phyloP scores from a whole-genome alignment of 2,113 vertebrate genomes.

The Sialia sialis region DNA sequence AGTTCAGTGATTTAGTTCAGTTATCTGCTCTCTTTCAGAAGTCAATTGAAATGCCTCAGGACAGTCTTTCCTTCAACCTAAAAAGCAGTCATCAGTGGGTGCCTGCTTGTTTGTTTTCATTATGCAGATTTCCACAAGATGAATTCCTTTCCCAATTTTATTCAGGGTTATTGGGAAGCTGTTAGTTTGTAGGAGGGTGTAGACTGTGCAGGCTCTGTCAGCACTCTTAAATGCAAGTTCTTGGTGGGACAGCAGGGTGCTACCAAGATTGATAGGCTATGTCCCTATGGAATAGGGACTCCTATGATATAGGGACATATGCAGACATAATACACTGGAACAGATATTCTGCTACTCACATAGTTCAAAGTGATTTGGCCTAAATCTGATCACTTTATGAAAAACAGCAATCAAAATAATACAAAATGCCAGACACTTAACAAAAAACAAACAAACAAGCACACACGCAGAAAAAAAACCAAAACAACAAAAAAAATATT shows the following conservation, averaged over 20 bases:
- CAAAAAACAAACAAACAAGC: neutral
- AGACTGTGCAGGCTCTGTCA: neutral
- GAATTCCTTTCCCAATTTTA: neutral
- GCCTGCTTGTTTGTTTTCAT: neutral
- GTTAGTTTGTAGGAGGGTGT: neutral
- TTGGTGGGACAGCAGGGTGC: neutral
- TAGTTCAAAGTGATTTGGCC: neutral
- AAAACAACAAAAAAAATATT: neutral
- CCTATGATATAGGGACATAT: rapidly evolving
- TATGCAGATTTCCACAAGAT: neutral
- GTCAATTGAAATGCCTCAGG: neutral
- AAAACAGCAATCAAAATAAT: neutral
- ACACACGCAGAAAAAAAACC: too few species aligned
- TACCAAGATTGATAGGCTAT: too few species aligned
- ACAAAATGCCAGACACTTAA: neutral
- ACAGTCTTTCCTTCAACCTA: neutral
- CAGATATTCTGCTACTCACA: neutral
- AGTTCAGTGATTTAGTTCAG: neutral
- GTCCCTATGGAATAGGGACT: neutral
- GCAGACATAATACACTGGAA: neutral
- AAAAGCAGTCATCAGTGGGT: neutral
- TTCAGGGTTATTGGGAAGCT: neutral
- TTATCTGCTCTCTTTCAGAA: neutral
- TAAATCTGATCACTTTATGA: neutral
- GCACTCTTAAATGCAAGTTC: neutral